phyloP scores from a whole-genome alignment of 2,113 vertebrate species.

The Rattus rattus region DNA sequence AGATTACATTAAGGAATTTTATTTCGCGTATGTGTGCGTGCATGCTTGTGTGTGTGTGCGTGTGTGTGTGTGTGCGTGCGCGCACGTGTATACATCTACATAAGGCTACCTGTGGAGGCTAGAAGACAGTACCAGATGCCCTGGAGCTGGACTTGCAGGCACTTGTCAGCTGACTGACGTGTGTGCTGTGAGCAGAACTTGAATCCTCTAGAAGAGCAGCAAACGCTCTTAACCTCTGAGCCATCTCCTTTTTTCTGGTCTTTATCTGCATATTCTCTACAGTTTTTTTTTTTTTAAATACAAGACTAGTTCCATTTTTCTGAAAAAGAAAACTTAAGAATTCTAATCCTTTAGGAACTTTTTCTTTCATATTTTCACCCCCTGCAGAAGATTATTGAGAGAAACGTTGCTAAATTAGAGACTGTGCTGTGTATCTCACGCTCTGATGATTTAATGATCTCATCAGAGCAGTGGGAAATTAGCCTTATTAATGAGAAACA shows the following conservation, averaged over 20 bases:
- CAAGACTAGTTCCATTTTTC: constrained; percentile 10
- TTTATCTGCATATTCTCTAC: neutral
- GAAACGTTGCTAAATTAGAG: constrained; percentile 60
- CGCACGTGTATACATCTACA: neutral
- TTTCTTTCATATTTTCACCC: neutral
- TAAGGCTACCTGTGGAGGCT: neutral
- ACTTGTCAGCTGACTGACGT: neutral
- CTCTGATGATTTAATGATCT: constrained; percentile 50
- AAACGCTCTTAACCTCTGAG: neutral
- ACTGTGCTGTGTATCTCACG: constrained; percentile 13
- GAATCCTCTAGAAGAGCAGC: neutral
- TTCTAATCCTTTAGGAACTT: neutral
- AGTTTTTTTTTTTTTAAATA: constrained; percentile 33
- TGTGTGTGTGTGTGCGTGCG: neutral
- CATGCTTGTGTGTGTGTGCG: no score
- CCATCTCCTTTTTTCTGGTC: neutral
- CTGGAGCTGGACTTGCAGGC: neutral
- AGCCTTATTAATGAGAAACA: constrained; percentile 76
- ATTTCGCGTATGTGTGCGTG: no score
- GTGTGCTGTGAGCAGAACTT: no score
- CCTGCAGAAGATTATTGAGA: constrained; percentile 27
- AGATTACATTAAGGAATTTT: neutral
- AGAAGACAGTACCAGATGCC: neutral
- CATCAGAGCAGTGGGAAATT: constrained; percentile 60
- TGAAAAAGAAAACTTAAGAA: constrained; percentile 41